Conservation (phyloP, 2,113 vertebrate genomes). For the Mastomys coucha region DNA sequence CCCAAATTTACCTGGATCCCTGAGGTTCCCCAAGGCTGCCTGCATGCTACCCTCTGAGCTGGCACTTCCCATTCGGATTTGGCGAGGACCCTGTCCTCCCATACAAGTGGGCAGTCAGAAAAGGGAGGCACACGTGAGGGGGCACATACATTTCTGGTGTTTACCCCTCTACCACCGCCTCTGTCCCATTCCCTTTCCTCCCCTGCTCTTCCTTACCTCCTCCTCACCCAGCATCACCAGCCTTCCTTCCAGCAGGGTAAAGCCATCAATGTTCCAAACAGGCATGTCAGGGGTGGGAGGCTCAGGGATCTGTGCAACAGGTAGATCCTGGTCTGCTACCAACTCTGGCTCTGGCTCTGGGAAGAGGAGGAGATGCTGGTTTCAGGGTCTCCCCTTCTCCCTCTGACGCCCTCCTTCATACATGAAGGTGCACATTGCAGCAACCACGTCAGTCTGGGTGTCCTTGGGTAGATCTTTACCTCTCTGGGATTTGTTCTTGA, state of each 20-base stretch:
- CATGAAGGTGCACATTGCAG: background rate
- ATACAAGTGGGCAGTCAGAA: background rate
- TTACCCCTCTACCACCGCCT: too few relatives aligned
- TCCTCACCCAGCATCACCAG: constrained; percentile 90
- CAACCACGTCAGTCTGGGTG: background rate
- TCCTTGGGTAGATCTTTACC: background rate
- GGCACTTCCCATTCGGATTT: constrained; percentile 43
- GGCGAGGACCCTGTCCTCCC: constrained; percentile 48
- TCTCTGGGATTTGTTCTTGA: background rate
- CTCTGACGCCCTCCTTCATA: background rate
- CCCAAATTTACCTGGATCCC: constrained; percentile 41
- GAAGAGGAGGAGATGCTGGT: background rate
- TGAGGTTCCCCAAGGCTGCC: background rate
- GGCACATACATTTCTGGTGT: background rate
- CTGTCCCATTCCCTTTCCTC: constrained; percentile 34
- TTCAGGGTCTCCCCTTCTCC: background rate
- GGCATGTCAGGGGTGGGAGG: constrained; percentile 86
- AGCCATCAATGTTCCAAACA: constrained; percentile 94
- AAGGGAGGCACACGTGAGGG: background rate
- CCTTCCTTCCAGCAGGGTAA: constrained; percentile 90
- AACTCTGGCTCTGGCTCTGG: constrained; percentile 53
- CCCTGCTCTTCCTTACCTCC: constrained; percentile 84
- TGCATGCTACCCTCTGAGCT: constrained; percentile 73
- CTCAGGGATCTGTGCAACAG: constrained; percentile 70
- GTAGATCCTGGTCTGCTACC: background rate